These are phyloP conservation scores for Potorous gilbertii DNA, from an alignment of 2,797 vertebrate genomes.

Conservation along the genomic window DNA sequence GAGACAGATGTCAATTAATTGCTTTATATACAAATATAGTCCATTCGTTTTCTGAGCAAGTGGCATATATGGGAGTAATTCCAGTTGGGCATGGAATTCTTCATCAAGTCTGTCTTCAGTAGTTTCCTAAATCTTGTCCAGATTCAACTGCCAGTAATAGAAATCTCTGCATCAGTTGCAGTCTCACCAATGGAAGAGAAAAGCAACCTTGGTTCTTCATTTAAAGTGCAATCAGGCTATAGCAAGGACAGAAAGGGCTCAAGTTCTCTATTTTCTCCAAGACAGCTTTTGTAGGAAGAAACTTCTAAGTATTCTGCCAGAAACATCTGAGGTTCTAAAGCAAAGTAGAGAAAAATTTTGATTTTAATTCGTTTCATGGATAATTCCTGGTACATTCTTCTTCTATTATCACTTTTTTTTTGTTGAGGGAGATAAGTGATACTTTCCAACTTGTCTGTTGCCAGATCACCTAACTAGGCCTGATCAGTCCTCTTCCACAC, in stretches of 20 bases:
- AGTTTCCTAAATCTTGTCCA: slow-evolving; percentile 19
- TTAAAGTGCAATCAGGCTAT: neutral
- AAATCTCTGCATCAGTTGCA: slow-evolving; percentile 33
- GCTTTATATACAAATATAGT: neutral
- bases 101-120: slow-evolving; percentile 31
- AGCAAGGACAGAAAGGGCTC: slow-evolving; percentile 4
- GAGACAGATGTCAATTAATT: neutral
- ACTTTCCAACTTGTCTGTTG: slow-evolving; percentile 21
- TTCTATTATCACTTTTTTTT: neutral
- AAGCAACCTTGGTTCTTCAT: neutral
- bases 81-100: neutral
- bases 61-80: neutral
- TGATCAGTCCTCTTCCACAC: neutral
- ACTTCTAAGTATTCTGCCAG: slow-evolving; percentile 45
- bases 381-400: slow-evolving; percentile 39
- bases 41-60: slow-evolving; percentile 1
- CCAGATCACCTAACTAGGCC: slow-evolving; percentile 25
- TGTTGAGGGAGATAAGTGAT: neutral
- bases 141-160: slow-evolving; percentile 11
- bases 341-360: slow-evolving; percentile 41
- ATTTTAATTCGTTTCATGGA: slow-evolving; percentile 49
- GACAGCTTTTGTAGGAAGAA: slow-evolving; percentile 19
- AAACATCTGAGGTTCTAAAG: slow-evolving; percentile 55
- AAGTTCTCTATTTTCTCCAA: slow-evolving; percentile 39
- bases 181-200: neutral